These are phyloP conservation scores for Festucalex cinctus DNA, from an alignment of 2,113 vertebrate species.

Conservation along the genomic window DNA sequence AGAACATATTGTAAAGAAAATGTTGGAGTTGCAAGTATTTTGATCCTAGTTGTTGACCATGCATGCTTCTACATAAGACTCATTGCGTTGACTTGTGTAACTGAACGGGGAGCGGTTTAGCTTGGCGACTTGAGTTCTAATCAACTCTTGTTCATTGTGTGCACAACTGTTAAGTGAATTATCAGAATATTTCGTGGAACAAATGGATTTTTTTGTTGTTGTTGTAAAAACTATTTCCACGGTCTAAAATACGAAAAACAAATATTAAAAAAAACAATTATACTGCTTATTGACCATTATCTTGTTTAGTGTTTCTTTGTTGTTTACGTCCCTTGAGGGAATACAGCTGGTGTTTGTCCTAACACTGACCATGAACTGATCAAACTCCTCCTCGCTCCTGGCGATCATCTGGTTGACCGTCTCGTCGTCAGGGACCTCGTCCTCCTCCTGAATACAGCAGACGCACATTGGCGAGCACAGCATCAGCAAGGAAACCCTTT, in stretches of 20 bases:
- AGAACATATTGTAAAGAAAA: too few species aligned
- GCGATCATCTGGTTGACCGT: constrained; percentile 99
- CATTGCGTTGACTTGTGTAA: too few species aligned
- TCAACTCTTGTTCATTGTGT: too few species aligned
- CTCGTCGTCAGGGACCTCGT: constrained; percentile 93
- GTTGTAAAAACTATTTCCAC: background rate
- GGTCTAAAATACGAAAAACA: background rate
- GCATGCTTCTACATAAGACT: too few species aligned
- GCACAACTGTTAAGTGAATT: background rate
- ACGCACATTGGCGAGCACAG: constrained; percentile 44
- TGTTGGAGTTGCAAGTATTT: too few species aligned
- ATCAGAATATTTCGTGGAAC: background rate
- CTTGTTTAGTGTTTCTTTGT: background rate
- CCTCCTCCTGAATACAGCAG: constrained; percentile 82
- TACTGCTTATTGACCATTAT: background rate
- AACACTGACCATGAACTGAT: constrained; percentile 75
- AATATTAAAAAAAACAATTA: background rate
- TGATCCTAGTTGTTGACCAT: too few species aligned
- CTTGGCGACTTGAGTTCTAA: too few species aligned
- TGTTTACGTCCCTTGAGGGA: background rate
- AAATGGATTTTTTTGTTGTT: background rate
- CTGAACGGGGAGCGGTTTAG: too few species aligned
- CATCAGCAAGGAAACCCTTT: constrained; percentile 23
- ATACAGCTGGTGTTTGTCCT: background rate
- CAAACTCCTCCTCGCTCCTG: constrained; percentile 93